Conservation (phyloP, 2,888 invertebrate genomes). For the Andrena hattorfiana region DNA sequence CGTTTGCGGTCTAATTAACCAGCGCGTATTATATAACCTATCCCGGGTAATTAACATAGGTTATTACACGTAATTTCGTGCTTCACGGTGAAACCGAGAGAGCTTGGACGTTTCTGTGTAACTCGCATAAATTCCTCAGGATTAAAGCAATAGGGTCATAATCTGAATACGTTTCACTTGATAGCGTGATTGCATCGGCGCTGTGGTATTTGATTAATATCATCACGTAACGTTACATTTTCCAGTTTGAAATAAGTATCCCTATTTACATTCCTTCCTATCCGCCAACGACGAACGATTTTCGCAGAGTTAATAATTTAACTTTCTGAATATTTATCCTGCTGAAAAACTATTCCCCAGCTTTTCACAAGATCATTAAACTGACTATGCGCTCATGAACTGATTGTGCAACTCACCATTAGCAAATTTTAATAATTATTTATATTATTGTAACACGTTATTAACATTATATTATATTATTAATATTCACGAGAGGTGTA, state of each 20-base stretch:
- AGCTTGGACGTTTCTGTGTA: constrained; percentile 21
- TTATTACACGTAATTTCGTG: constrained; percentile 42
- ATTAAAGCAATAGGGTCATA: constrained; percentile 29
- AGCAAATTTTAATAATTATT: too few species aligned
- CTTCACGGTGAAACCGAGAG: constrained; percentile 43
- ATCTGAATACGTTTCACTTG: constrained; percentile 38
- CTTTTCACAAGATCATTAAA: background rate
- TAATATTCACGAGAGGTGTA: too few species aligned
- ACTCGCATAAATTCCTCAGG: constrained; percentile 35
- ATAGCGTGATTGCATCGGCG: background rate
- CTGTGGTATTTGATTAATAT: constrained; percentile 7
- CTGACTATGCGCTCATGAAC: background rate
- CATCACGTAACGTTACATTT: constrained; percentile 26
- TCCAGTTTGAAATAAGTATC: background rate
- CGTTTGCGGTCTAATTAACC: constrained; percentile 58
- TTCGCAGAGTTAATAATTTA: constrained; percentile 7
- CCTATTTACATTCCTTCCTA: constrained; percentile 11
- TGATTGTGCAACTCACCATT: too few species aligned
- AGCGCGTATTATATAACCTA: constrained; percentile 43
- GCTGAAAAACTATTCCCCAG: background rate
- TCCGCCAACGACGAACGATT: background rate
- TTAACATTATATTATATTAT: too few species aligned
- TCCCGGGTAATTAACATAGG: constrained; percentile 44
- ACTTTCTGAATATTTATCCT: background rate
- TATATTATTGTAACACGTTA: too few species aligned